Base-by-base conservation (phyloP, 1,140 invertebrate genomes). In the Ericerus pela region DNA sequence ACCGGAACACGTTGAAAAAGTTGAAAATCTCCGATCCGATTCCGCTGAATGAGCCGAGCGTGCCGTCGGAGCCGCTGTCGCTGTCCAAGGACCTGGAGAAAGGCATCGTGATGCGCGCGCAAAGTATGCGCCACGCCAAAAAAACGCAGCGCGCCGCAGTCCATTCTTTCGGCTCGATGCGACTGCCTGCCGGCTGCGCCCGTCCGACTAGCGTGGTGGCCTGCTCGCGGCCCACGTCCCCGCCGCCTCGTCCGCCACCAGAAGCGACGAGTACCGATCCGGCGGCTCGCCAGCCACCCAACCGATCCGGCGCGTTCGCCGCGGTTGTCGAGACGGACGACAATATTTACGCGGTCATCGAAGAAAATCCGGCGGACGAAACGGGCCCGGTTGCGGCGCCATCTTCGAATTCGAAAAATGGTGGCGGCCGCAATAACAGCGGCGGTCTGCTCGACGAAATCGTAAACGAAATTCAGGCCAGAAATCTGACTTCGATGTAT, bases 291-390 rank as follows among this genome's bases (percentile, higher is more conserved):
- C 12, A n/a, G 5, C 18, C 11, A 1, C 11, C 3, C 24, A 29
- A 1, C 27, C 8, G 24, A 18, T 18, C 6, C 3, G 10, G 3
- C 12, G 8, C 11, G 27, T 55, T 33, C 2, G 22, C 5, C 18
- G 11, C 1, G 10, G 37, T 29, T 3, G 2, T 29, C 24, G n/a
- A 69, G 2, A 70, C 63, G 31, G 69, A 60, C 26, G 86, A 89
- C 60, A 88, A 88, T 64, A 89, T 90, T 58, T 89, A 90, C 63
- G 85, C 85, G 1, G 80, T 87, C 0, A 90, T 90, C 43, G 84
- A 88, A 64, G 87, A 90, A 65, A 74, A 74, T 60, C 76, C 75
- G 0, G 62, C 67, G 2, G 27, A 66, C 69, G 61, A 62, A 70
- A 67, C 51, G 31, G n/a, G 22, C 4, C 18, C 58, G 24, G 75